phyloP scores from a whole-genome alignment of 2,113 vertebrate species.

The Sylvilagus bachmani region DNA sequence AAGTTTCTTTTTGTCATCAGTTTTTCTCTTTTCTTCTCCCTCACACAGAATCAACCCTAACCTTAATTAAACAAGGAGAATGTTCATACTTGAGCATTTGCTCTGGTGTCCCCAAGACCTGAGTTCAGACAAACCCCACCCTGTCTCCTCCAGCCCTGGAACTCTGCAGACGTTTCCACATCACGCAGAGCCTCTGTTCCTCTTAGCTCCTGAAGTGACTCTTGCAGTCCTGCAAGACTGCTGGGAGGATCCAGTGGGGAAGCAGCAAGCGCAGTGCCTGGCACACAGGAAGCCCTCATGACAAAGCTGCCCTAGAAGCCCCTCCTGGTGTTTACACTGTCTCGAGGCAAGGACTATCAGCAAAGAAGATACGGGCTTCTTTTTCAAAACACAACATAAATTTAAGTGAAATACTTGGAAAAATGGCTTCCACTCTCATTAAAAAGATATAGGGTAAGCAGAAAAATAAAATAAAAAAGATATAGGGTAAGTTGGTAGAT shows the following conservation, averaged over 20 bases:
- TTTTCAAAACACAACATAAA: background rate
- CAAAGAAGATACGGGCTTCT: background rate
- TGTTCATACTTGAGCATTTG: background rate
- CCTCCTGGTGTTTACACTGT: background rate
- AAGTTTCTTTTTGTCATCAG: background rate
- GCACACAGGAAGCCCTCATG: background rate
- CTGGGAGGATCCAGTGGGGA: background rate
- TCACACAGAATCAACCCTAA: background rate
- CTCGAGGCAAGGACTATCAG: background rate
- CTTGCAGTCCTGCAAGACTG: background rate
- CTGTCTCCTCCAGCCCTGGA: background rate
- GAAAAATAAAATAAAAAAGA: no score
- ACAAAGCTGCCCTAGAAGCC: background rate
- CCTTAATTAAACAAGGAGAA: background rate
- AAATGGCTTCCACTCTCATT: background rate
- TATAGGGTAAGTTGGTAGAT: background rate
- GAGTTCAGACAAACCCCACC: background rate
- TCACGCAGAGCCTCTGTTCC: background rate
- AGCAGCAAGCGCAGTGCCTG: background rate
- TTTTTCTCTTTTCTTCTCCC: background rate
- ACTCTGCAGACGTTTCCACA: background rate
- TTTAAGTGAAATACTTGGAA: background rate
- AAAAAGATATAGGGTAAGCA: background rate
- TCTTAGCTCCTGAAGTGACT: background rate
- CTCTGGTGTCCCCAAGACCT: background rate